Evolutionary conservation across 1,140 invertebrate species (phyloP), one percentile per base, ranked within the genome.

Genomic region (Drosophila quadrilineata): DNA sequence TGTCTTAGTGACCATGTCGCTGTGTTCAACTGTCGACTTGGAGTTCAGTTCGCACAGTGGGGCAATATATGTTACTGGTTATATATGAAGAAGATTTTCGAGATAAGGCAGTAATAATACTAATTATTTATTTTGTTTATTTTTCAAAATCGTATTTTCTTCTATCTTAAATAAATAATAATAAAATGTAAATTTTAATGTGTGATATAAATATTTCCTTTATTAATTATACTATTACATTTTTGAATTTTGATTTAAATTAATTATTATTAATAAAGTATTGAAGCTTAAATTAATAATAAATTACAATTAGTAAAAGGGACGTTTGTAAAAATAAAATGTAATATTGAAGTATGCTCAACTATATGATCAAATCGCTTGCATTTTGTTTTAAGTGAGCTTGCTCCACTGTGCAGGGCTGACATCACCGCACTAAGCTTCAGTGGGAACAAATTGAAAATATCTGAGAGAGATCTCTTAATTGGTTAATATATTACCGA

Each of bases 1-100:
- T 46, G 52, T 56, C 41, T 63, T 63, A 63, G 50, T 56, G 41
- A 45, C 41, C 49, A 49, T 41, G 35, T 60, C 52, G 52, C 3
- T 53, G 28, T 16, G 36, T 22, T 22, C 24, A 31, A 17, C 50
- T n/a, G 22, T 8, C 17, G 12, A 48, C 45, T 31, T n/a, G n/a
- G n/a, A n/a, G n/a, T n/a, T n/a, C n/a, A n/a, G n/a, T n/a, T 9
- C 4, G 52, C 52, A 54, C 52, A 54, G 33, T 52, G 49, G 49
- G n/a, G 5, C 49, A 40, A 52, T 28, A 12, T 6, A 26, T 26
- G n/a, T n/a, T n/a, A n/a, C n/a, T n/a, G 10, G 0, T 5, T 12
- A 3, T 10, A 24, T 41, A 12, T 41, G 0, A 40, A 40, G 19
- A 40, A 17, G n/a, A n/a, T n/a, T 38, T 3, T 8, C 8, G 6